These are phyloP conservation scores for Coenobita brevimanus DNA, from an alignment of 1,140 invertebrate species.

Conservation along the genomic window DNA sequence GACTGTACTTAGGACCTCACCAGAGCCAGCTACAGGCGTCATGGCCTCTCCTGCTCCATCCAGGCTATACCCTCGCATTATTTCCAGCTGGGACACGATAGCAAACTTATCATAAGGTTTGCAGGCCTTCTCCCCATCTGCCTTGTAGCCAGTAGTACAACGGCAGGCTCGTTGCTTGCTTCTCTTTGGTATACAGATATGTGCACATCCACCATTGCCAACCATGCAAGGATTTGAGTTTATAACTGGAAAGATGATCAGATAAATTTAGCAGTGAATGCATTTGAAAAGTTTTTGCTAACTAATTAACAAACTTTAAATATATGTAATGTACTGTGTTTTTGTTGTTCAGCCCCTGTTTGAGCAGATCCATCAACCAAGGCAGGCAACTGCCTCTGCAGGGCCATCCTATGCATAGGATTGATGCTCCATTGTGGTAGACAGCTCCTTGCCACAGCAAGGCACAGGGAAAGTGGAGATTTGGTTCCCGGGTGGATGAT, in stretches of 20 bases:
- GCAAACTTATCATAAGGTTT: constrained; percentile 90
- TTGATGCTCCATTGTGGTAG: no score
- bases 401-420: no score
- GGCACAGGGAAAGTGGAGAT: no score
- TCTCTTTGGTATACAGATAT: constrained; percentile 90
- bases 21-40: constrained; percentile 90
- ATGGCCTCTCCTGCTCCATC: constrained; percentile 92
- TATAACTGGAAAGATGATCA: constrained; percentile 69
- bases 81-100: constrained; percentile 91
- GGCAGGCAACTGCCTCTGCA: no score
- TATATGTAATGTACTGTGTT: no score
- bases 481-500: no score
- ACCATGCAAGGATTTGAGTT: constrained; percentile 88
- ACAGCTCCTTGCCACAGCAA: no score
- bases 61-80: constrained; percentile 89
- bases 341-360: no score
- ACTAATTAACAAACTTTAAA: not conserved
- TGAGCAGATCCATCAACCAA: no score
- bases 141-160: constrained; percentile 87
- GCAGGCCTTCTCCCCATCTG: constrained; percentile 85
- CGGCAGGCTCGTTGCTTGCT: constrained; percentile 83
- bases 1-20: no score
- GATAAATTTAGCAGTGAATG: not conserved
- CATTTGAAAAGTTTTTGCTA: not conserved
- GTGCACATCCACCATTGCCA: constrained; percentile 93